Percentiles rank a stretch among this genome's conserved stretches.
Evolutionary conservation across 2,888 invertebrate genomes (phyloP).

Genomic region (Machimus rusticus): DNA sequence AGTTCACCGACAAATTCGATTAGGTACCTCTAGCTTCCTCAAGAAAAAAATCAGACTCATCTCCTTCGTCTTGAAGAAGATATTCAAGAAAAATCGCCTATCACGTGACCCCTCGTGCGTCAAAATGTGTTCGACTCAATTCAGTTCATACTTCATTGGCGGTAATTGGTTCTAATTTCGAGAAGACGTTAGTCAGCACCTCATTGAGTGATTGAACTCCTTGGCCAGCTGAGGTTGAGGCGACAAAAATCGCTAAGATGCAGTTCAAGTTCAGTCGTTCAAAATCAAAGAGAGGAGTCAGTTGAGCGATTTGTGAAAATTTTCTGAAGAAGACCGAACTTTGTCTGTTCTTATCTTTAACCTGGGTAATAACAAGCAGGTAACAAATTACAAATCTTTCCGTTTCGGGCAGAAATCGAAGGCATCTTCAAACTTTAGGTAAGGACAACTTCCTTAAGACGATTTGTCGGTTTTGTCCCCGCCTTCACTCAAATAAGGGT

Average conservation of each 20-base stretch:
- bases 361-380: neutral
- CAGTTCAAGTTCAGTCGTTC: slow-evolving; percentile 49
- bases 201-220: neutral
- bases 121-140: neutral
- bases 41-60: neutral
- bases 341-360: neutral
- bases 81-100: neutral
- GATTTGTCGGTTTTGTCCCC: neutral
- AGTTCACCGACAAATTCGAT: neutral
- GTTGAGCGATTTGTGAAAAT: neutral
- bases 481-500: neutral
- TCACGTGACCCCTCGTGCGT: neutral
- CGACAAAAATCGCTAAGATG: neutral
- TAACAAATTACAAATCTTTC: neutral
- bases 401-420: neutral
- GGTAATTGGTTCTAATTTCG: slow-evolving; percentile 17
- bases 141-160: slow-evolving; percentile 6
- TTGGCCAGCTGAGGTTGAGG: neutral
- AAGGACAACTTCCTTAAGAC: neutral
- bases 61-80: neutral
- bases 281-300: neutral
- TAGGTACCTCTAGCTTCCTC: neutral
- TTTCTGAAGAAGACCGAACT: neutral
- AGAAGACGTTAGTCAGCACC: neutral
- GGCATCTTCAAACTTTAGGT: neutral